A percentile compares a stretch with the other conserved stretches of the same genome.
These are phyloP conservation scores for Plemyria rubiginata DNA, from an alignment of 2,888 invertebrate species.

Conservation along the genomic window DNA sequence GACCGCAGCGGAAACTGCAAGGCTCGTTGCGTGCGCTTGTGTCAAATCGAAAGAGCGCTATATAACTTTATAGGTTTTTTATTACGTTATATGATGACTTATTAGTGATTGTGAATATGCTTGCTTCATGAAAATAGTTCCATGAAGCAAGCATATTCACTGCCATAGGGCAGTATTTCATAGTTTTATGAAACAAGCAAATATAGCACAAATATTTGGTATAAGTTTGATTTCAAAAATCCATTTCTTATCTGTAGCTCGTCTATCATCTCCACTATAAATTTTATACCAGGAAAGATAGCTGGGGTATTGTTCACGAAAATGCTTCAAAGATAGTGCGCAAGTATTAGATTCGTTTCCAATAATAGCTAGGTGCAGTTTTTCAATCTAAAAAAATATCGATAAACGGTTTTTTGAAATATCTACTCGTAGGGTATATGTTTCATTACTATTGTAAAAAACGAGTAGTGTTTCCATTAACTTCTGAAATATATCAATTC, in stretches of 20 bases:
- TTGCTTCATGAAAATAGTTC: no score
- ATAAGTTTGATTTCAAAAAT: background rate
- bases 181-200: no score
- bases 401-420: background rate
- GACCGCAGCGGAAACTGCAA: background rate
- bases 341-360: constrained; percentile 19
- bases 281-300: constrained; percentile 19
- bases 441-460: no score
- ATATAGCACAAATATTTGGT: background rate
- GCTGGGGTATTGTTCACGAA: constrained; percentile 16
- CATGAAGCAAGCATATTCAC: no score
- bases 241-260: constrained; percentile 11
- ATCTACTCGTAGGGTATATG: no score
- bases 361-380: constrained; percentile 1
- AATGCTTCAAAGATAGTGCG: constrained; percentile 2
- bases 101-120: no score
- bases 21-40: background rate
- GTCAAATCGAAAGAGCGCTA: background rate
- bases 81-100: background rate
- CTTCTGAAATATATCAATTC: no score
- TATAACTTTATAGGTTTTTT: background rate
- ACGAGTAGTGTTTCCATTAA: no score
- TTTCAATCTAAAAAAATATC: background rate
- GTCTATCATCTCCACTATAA: constrained; percentile 10
- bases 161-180: no score